Evolutionary conservation across 92 coral and sea anemone species (phyloP).

Genomic region (Hydrozoanthus gracilis): DNA sequence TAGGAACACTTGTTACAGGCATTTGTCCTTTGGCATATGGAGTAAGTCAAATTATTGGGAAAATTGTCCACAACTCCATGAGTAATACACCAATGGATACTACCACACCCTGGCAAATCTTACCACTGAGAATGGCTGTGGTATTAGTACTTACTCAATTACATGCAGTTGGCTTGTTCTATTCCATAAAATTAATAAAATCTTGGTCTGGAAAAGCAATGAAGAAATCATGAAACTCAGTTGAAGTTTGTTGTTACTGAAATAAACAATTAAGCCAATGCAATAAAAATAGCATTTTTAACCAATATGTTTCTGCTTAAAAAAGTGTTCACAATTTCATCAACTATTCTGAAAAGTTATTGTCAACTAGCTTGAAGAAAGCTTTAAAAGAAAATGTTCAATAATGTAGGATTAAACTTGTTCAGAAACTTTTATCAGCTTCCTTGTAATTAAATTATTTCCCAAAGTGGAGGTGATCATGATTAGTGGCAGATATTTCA

Average conservation of each 20-base stretch:
- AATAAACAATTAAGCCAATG: too few relatives aligned
- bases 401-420: too few relatives aligned
- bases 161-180: conserved; percentile 85
- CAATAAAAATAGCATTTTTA: too few relatives aligned
- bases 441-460: too few relatives aligned
- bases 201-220: conserved; percentile 92
- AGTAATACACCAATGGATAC: conserved; percentile 59
- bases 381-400: too few relatives aligned
- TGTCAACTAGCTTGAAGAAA: too few relatives aligned
- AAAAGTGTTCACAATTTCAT: too few relatives aligned
- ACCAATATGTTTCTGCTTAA: too few relatives aligned
- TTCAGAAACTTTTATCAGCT: too few relatives aligned
- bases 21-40: conserved; percentile 87
- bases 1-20: conserved; percentile 83
- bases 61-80: conserved; percentile 63
- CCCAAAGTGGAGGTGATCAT: too few relatives aligned
- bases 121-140: conserved; percentile 85
- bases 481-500: too few relatives aligned
- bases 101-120: conserved; percentile 64
- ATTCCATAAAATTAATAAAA: conserved; percentile 79
- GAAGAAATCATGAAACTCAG: conserved; percentile 68
- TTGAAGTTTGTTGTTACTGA: neutral
- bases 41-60: conserved; percentile 58
- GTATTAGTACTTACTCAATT: conserved; percentile 86
- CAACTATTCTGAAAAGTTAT: too few relatives aligned